Evolutionary conservation across 2,113 vertebrate genomes (phyloP), one percentile per base, ranked within the genome.

Genomic region (Plecturocebus donacophilus): DNA sequence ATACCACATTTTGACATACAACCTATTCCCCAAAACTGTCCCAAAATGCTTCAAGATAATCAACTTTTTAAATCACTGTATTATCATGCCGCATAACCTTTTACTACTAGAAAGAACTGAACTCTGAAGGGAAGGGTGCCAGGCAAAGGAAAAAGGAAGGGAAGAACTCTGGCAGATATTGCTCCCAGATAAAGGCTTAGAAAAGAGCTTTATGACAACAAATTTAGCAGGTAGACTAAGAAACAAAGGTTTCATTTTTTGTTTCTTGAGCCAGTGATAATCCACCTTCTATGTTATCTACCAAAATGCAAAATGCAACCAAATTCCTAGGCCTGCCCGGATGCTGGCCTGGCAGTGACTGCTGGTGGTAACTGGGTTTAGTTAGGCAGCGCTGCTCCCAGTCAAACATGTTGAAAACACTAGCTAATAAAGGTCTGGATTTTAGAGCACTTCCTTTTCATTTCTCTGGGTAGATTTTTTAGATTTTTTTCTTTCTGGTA

Each of bases 131-230:
- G 80, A 92, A 97, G 42, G 89, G 85, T 61, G 40, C 40, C 73
- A 81, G 75, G 49, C 6, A 25, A 87, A 64, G 40, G 38, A 87
- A 66, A 52, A 88, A 42, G n/a, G 9, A 45, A 68, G 23, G 9
- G 23, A 83, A 52, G 27, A 89, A 47, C 25, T 11, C 38, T 9
- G 30, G 61, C 47, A 97, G 86, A 87, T 90, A 95, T 16, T 86
- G 56, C 16, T 30, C 81, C 23, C 80, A 96, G 68, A 66, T 45
- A 92, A 89, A 97, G 38, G 17, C 52, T 85, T 61, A 82, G 58
- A 83, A 93, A 92, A 90, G 30, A 93, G 75, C 47, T 81, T 75
- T 88, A 61, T 38, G 75, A 85, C 61, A 95, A 92, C 71, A 86
- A 87, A 49, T 58, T 93, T 4, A 90, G 56, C 58, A 66, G 38